These are phyloP conservation scores for Leucoptera coffeella DNA, from an alignment of 2,888 invertebrate genomes.

Conservation along the genomic window DNA sequence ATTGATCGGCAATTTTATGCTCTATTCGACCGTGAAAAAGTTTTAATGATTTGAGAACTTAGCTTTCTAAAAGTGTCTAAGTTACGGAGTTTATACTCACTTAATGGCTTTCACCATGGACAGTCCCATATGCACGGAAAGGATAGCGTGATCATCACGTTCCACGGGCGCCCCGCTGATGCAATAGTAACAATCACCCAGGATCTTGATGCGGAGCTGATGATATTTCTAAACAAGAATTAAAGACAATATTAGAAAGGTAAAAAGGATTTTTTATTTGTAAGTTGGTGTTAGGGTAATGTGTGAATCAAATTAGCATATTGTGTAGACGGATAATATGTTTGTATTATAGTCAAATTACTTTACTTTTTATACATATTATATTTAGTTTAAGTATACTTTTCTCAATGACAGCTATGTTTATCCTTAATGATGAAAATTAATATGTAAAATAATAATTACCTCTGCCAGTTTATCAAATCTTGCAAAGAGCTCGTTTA, in stretches of 20 bases:
- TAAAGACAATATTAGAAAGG: background rate
- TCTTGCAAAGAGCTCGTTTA: conserved; percentile 92
- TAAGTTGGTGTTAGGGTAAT: too few relatives aligned
- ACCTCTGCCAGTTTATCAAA: conserved; percentile 87
- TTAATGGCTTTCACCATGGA: conserved; percentile 96
- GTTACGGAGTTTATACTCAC: too few relatives aligned
- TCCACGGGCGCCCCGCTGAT: conserved; percentile 92
- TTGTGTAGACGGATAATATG: too few relatives aligned
- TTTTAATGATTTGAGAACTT: too few relatives aligned
- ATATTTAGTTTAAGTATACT: too few relatives aligned
- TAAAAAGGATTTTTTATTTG: too few relatives aligned
- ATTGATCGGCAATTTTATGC: too few relatives aligned
- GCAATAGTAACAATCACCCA: conserved; percentile 97
- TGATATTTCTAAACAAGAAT: conserved; percentile 82
- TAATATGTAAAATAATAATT: conserved; percentile 14
- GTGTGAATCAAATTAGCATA: too few relatives aligned
- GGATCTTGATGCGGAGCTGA: conserved; percentile 89
- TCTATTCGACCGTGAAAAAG: too few relatives aligned
- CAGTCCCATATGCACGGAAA: conserved; percentile 92
- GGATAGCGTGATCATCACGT: conserved; percentile 84
- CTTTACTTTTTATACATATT: too few relatives aligned
- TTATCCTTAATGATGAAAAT: background rate
- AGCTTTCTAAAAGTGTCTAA: too few relatives aligned
- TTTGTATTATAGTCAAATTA: too few relatives aligned
- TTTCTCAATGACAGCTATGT: background rate